Conservation (phyloP, 2,888 invertebrate genomes). For the Polyploca ridens region DNA sequence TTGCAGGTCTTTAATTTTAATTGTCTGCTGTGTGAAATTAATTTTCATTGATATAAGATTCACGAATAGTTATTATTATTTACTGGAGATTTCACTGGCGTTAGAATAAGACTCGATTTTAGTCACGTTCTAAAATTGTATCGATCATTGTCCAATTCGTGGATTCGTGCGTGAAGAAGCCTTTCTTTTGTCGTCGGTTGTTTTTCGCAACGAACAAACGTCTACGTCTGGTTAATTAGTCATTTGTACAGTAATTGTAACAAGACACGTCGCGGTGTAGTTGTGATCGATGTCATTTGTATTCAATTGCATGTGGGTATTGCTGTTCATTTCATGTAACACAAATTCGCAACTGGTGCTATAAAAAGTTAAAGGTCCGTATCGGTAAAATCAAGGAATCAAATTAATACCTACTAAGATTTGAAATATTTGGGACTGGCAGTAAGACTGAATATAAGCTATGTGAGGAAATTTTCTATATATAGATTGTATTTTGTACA, state of each 20-base stretch:
- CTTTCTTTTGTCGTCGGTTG: conserved; percentile 34
- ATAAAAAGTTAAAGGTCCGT: not conserved
- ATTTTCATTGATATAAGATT: conserved; percentile 20
- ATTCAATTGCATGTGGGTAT: conserved; percentile 32
- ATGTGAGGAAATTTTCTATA: too few relatives aligned
- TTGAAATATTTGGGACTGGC: not conserved
- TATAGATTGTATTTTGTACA: too few relatives aligned
- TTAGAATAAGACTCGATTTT: conserved; percentile 39
- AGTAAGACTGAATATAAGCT: too few relatives aligned
- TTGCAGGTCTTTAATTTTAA: conserved; percentile 14
- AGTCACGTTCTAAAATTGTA: conserved; percentile 46
- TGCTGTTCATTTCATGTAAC: conserved; percentile 30
- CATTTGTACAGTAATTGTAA: conserved; percentile 25
- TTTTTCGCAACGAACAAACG: conserved; percentile 21
- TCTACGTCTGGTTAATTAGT: not conserved
- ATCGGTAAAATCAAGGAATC: not conserved
- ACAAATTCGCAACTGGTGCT: conserved; percentile 16
- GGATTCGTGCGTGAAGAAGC: conserved; percentile 47
- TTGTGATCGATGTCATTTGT: conserved; percentile 46
- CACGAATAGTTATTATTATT: conserved; percentile 1
- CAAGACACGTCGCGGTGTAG: conserved; percentile 36
- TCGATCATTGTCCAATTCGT: conserved; percentile 36
- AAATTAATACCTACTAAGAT: not conserved
- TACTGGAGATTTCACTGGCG: conserved; percentile 32
- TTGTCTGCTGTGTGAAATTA: conserved; percentile 24